Evolutionary conservation across 2,888 invertebrate species (phyloP), one percentile per base, ranked within the genome.

Genomic region (Mimumesa dahlbomi): DNA sequence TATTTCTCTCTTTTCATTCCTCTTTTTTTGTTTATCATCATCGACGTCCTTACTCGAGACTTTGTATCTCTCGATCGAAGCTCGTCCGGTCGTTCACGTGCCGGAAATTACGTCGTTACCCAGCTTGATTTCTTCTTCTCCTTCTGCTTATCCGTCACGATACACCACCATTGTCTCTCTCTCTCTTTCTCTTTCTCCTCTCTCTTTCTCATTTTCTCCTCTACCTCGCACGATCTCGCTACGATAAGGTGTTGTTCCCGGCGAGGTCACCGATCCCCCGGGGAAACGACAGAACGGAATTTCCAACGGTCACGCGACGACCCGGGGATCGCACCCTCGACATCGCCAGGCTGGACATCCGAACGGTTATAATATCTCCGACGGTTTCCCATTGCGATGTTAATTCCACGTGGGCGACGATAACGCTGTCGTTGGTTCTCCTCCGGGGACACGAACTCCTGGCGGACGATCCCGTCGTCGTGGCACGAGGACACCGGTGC

Each of bases 71-170:
- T 38, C 38, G 38, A 4, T 5, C n/a, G 5, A 11, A 38, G 7
- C 29, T 9, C 7, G 29, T 29, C 29, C 29, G 7, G 7, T 29
- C 9, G 29, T 29, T 9, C 29, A 2, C 9, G 7, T 9, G 29
- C 7, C 29, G 29, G 29, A 29, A 29, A 29, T 29, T 29, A 29
- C 38, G 22, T 59, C 49, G 50, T 54, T 46, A 31, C 19, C 21
- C 21, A 36, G 0, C 29, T 16, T 21, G 2, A 18, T n/a, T 19
- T 13, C 36, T 9, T 45, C 45, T 36, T 16, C 46, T 2, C 11
- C 34, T 9, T n/a, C 9, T n/a, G n/a, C 34, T 34, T 9, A 11
- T 34, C 34, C 34, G 9, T n/a, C 11, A 4, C n/a, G n/a, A n/a
- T n/a, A n/a, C n/a, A n/a, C n/a, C n/a, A n/a, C n/a, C n/a, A n/a